Conservation (phyloP, 2,113 vertebrate species). For the Uropsilus gracilis region DNA sequence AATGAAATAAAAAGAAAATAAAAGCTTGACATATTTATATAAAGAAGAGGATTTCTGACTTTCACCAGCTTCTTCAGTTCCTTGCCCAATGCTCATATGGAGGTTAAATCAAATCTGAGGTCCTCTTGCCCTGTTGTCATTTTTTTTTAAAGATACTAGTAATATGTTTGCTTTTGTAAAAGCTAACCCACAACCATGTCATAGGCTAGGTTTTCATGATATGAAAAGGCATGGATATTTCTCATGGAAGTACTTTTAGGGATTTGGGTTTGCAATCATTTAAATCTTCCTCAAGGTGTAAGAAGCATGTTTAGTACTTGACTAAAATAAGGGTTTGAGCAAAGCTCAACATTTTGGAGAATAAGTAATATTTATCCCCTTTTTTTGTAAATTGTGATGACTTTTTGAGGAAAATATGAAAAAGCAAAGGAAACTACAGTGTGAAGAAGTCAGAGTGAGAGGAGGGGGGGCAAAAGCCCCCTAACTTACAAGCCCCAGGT, state of each 20-base stretch:
- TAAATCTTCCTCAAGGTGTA: not conserved
- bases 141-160: not conserved
- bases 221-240: not conserved
- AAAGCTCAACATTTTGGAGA: not conserved
- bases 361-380: not conserved
- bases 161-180: not conserved
- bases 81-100: not conserved
- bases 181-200: not conserved
- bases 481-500: no score
- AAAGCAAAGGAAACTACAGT: not conserved
- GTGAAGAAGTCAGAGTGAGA: not conserved
- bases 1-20: not conserved
- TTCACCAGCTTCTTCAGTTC: not conserved
- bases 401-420: not conserved
- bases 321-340: not conserved
- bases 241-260: not conserved
- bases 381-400: not conserved
- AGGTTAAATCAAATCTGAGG: not conserved
- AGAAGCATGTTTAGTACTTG: not conserved
- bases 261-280: not conserved
- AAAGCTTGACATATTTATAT: no score
- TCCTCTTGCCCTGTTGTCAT: fast-evolving
- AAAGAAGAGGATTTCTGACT: not conserved
- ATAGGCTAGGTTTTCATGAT: not conserved
- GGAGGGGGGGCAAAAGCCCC: no score